These are phyloP conservation scores for Drosophila triauraria DNA, from an alignment of 1,140 invertebrate genomes.

Conservation along the genomic window DNA sequence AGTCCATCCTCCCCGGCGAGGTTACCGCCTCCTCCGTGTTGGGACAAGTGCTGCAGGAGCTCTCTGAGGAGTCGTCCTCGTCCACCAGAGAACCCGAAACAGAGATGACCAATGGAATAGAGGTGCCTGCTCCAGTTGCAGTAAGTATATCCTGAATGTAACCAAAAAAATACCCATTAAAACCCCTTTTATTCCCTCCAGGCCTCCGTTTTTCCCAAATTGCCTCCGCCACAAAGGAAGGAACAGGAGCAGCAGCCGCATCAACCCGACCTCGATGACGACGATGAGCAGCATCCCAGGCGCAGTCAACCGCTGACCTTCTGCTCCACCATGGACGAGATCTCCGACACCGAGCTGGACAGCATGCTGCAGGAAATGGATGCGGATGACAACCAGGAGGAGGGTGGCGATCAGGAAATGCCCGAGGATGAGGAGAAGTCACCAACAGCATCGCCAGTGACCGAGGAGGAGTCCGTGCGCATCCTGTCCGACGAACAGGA, in stretches of 20 bases:
- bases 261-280: slow-evolving; percentile 4
- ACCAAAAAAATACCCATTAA: not conserved
- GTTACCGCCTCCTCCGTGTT: slow-evolving; percentile 69
- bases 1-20: slow-evolving; percentile 67
- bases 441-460: slow-evolving; percentile 40
- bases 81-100: slow-evolving; percentile 53
- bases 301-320: slow-evolving; percentile 76
- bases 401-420: slow-evolving; percentile 25
- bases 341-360: slow-evolving; percentile 83
- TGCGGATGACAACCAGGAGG: slow-evolving; percentile 64
- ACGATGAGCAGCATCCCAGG: slow-evolving; percentile 16
- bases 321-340: slow-evolving; percentile 85
- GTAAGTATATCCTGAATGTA: not conserved
- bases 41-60: slow-evolving; percentile 66
- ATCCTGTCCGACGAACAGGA: slow-evolving; percentile 67
- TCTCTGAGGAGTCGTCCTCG: slow-evolving; percentile 57
- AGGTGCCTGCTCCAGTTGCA: not conserved
- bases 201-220: not conserved
- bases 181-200: not conserved
- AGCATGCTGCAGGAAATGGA: slow-evolving; percentile 84
- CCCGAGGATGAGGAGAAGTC: slow-evolving; percentile 28
- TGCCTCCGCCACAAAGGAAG: not conserved
- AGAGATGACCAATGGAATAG: slow-evolving; percentile 48
- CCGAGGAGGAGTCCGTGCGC: slow-evolving; percentile 72
- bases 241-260: not conserved